Conservation (phyloP, 2,797 vertebrate species). For the Ctenopoma multispine region DNA sequence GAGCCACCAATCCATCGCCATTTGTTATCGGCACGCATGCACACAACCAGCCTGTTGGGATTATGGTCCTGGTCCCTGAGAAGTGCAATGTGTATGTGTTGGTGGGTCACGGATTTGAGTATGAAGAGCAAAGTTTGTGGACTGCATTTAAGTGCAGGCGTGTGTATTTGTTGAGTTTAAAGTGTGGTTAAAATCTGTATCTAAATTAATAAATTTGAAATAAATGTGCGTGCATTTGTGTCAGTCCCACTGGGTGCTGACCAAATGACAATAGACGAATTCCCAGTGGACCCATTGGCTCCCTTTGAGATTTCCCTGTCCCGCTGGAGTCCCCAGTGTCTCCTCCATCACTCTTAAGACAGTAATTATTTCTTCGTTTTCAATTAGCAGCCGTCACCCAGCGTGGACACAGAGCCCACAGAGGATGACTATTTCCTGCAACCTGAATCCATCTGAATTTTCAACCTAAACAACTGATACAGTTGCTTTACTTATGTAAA, state of each 20-base stretch:
- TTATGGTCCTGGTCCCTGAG: conserved; percentile 86
- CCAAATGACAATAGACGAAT: conserved; percentile 82
- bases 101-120: neutral
- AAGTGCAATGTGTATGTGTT: conserved; percentile 46
- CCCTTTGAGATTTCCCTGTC: conserved; percentile 46
- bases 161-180: neutral
- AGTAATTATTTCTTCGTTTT: conserved; percentile 83
- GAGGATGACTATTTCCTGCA: conserved; percentile 54
- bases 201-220: conserved; percentile 5
- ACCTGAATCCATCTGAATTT: conserved; percentile 8
- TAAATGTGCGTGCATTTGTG: conserved; percentile 15
- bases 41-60: conserved; percentile 84
- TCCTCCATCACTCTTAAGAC: conserved; percentile 80
- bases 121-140: conserved; percentile 12
- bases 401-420: conserved; percentile 57
- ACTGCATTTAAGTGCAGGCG: neutral
- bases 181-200: neutral
- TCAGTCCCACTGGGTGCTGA: conserved; percentile 61
- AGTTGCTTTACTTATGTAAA: too few relatives aligned
- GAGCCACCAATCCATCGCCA: conserved; percentile 90
- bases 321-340: conserved; percentile 67
- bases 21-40: conserved; percentile 89
- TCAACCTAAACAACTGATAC: neutral
- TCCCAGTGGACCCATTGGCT: conserved; percentile 54
- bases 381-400: conserved; percentile 74